A percentile compares a stretch with the other conserved stretches of the same genome.
These are phyloP conservation scores for Mus minutoides DNA, from an alignment of 2,797 vertebrate genomes.

Conservation along the genomic window DNA sequence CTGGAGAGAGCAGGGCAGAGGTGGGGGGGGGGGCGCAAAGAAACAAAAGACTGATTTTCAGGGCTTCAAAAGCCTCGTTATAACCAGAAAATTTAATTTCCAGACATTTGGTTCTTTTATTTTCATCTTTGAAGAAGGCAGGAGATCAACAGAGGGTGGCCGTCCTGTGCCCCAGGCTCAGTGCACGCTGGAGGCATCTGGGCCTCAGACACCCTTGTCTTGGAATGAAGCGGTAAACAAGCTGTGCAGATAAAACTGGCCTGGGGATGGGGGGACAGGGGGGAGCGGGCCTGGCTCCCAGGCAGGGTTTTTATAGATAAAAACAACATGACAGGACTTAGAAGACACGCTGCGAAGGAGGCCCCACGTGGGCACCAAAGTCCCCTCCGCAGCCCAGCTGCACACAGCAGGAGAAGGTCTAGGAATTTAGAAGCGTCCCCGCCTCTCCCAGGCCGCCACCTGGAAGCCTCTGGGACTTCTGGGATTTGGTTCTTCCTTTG, in stretches of 20 bases:
- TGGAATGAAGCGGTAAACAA: conserved; percentile 39
- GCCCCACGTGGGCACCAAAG: not conserved
- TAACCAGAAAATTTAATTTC: conserved; percentile 76
- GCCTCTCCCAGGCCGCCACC: not conserved
- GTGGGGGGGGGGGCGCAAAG: not conserved
- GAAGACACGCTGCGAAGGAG: not conserved
- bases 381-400: not conserved
- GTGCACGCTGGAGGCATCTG: conserved; percentile 46
- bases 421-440: not conserved
- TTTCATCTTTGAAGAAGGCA: conserved; percentile 53
- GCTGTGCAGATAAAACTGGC: conserved; percentile 31
- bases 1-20: not conserved
- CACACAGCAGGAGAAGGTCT: not conserved
- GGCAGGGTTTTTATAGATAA: conserved; percentile 60
- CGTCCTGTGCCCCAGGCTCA: not conserved
- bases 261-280: not conserved
- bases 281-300: not conserved
- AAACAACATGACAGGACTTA: conserved; percentile 1
- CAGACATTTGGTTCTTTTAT: conserved; percentile 68
- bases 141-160: not conserved
- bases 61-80: conserved; percentile 73
- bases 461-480: not conserved
- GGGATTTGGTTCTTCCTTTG: not conserved
- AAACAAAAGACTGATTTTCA: conserved; percentile 70
- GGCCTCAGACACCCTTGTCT: conserved; percentile 9